Evolutionary conservation across 1,140 invertebrate genomes (phyloP), one percentile per base, ranked within the genome.

Genomic region (Drosophila ohnishii): DNA sequence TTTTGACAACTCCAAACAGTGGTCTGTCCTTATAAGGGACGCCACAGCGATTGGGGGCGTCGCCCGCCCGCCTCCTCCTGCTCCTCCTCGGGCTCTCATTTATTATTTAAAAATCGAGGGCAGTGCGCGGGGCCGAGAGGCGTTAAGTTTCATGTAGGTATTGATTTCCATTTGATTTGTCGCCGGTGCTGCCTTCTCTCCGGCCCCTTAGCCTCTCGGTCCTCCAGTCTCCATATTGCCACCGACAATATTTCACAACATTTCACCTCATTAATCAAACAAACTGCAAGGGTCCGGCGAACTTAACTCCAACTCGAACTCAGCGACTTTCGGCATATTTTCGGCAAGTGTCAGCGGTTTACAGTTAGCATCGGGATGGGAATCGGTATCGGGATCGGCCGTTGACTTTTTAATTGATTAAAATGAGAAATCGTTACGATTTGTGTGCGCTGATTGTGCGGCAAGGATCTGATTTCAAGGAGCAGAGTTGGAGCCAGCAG

Each of bases 381-480:
- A 53, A 65, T 50, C 30, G 47, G 47, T 47, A 47, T 28, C 47
- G 58, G 53, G 47, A 69, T 56, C 58, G 84, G 66, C 71, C 87
- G 88, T 80, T 90, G 89, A 86, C 89, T 90, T 90, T 90, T 90
- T 90, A 90, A 90, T 90, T 90, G 89, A 90, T 90, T 90, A 90
- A 90, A 90, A 90, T 90, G 84, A 90, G 88, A 90, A 90, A 89
- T 90, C 89, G 89, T 90, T 90, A 82, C 89, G 89, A 90, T 90
- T 85, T 89, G 74, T 80, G 85, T 78, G 77, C 81, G 77, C 50
- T 78, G 89, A 90, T 90, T 90, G 82, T 78, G 77, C 70, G 71
- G 76, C 74, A 59, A 88, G 80, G 84, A 87, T 87, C 80, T 88
- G 83, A 88, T 87, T 87, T 83, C 83, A 88, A 64, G 76, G 32